These are phyloP conservation scores for Muntiacus muntjak DNA, from an alignment of 2,113 vertebrate species.

Conservation along the genomic window DNA sequence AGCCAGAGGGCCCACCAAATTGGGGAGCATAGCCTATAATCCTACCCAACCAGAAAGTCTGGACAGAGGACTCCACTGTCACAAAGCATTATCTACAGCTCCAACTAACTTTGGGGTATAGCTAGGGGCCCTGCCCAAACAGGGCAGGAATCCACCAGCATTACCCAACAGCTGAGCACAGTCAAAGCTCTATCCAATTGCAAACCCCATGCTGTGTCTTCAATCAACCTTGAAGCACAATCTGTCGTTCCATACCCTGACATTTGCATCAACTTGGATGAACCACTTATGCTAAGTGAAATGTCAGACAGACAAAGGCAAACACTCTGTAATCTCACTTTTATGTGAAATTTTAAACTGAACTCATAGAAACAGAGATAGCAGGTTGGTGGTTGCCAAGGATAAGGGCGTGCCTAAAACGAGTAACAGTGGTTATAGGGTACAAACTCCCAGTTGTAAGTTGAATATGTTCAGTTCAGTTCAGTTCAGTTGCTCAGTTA, in stretches of 20 bases:
- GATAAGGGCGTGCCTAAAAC: not conserved
- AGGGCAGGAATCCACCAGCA: not conserved
- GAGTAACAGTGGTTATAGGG: not conserved
- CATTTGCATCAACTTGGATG: not conserved
- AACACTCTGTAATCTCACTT: not conserved
- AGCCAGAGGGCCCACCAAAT: not conserved
- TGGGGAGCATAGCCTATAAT: not conserved
- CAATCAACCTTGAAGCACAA: not conserved
- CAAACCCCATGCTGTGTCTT: not conserved
- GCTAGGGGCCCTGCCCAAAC: not conserved
- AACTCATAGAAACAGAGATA: not conserved
- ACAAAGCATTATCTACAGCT: not conserved
- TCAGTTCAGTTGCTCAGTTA: too few relatives aligned
- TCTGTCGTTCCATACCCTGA: rapidly evolving
- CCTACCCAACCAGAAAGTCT: not conserved
- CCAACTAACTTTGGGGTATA: not conserved
- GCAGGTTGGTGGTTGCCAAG: not conserved
- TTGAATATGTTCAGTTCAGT: not conserved
- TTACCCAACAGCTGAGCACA: not conserved
- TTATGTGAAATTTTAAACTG: not conserved
- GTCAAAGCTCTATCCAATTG: not conserved
- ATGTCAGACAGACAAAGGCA: not conserved
- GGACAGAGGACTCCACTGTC: not conserved
- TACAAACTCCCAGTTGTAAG: not conserved
- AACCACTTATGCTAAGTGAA: not conserved